Percentiles rank a stretch among this genome's conserved stretches.
Evolutionary conservation across 2,113 vertebrate species (phyloP).

Genomic region (Desmodus rotundus): DNA sequence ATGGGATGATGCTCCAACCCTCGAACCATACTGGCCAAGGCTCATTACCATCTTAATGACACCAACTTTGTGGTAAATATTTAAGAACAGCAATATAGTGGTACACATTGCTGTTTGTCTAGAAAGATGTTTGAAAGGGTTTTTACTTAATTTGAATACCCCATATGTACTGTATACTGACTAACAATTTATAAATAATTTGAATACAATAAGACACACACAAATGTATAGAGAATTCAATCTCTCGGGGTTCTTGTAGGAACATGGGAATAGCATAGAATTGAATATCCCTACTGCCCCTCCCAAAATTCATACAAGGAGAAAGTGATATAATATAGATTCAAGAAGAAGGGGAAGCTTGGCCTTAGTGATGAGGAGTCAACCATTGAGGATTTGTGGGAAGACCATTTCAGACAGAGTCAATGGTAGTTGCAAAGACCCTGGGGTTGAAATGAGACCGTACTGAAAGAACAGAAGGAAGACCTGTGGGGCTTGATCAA

Average conservation of each 20-base stretch:
- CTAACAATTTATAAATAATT: constrained; percentile 29
- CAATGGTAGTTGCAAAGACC: background rate
- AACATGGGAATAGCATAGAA: background rate
- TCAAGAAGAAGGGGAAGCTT: background rate
- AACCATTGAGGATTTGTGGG: background rate
- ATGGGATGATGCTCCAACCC: no score
- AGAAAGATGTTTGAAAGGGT: background rate
- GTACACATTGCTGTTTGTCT: background rate
- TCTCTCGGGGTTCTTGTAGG: background rate
- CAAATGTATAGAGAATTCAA: background rate
- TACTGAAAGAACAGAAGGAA: background rate
- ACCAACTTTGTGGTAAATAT: background rate
- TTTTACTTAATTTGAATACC: constrained; percentile 5
- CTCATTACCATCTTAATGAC: background rate
- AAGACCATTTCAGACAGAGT: background rate
- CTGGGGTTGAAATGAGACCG: background rate
- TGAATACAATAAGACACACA: background rate
- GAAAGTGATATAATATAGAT: background rate
- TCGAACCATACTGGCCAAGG: no score
- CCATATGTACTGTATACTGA: background rate
- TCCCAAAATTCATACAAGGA: background rate
- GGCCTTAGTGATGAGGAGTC: background rate
- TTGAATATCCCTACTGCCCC: background rate
- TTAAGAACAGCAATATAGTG: background rate
- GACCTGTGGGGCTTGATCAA: background rate